Evolutionary conservation across 2,113 vertebrate genomes (phyloP), one percentile per base, ranked within the genome.

Genomic region (Alethe diademata): DNA sequence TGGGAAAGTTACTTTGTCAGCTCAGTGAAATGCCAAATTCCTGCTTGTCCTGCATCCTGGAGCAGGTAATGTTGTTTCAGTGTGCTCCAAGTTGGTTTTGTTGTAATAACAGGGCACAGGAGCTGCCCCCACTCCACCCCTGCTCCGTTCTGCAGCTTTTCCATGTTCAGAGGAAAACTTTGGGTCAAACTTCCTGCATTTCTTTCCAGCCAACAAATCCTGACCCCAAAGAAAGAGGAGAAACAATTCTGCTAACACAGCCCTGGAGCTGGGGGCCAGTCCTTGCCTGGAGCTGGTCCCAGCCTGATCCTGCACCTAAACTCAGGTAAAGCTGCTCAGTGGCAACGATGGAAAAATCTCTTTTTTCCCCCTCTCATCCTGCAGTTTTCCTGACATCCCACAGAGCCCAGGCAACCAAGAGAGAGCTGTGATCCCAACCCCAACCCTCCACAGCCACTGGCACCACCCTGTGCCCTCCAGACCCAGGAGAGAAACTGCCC

Each of bases 401-500:
- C 12, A 2, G 24, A 26, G 16, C 54, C 29, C 62, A 3, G n/a
- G 22, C 13, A 48, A 2, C 20, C 51, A 16, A 8, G 5, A 35
- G 33, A 7, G 33, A 11, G 40, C 5, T 8, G 1, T 4, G 90
- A 38, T 14, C 64, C 65, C 79, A 28, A 9, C 24, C 23, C 79
- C 70, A 48, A 2, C 60, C 60, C 70, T 14, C 2, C 19, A 1
- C 0, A 7, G n/a, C 5, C 67, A 1, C n/a, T 8, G 57, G 16
- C 45, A 14, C 28, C 19, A 4, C 5, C 29, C 58, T 58, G 70
- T 3, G 0, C 56, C 50, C 72, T 35, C 38, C 88, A 43, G 12
- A 7, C 3, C 56, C 29, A 4, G 3, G 0, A n/a, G 10, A 25
- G 12, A 92, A 87, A 22, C n/a, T 4, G 0, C 45, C 1, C 9